These are phyloP conservation scores for Callithrix jacchus DNA, from an alignment of 2,113 vertebrate species.

Conservation along the genomic window DNA sequence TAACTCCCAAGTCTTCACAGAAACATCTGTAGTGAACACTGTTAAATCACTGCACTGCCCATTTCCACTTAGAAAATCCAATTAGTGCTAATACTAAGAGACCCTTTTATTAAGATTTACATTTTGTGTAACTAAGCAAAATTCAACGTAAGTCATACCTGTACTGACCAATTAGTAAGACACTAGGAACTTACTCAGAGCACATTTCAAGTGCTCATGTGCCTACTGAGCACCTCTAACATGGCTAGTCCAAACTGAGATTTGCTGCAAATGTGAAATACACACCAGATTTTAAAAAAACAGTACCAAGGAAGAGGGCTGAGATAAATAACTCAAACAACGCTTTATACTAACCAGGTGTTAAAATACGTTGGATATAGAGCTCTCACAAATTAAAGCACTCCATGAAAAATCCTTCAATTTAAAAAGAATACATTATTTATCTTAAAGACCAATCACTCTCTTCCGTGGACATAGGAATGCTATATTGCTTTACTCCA, in stretches of 20 bases:
- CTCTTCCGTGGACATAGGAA: background rate
- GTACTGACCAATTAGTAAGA: background rate
- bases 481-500: background rate
- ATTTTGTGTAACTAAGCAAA: background rate
- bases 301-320: background rate
- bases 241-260: background rate
- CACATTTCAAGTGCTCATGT: too few species aligned
- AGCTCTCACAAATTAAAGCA: constrained; percentile 33
- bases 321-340: background rate
- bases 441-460: background rate
- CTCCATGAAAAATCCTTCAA: background rate
- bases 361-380: background rate
- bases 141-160: background rate
- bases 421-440: background rate
- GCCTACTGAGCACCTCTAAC: background rate
- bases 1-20: background rate
- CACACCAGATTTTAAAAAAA: background rate
- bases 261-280: background rate
- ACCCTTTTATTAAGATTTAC: background rate
- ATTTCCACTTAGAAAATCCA: background rate
- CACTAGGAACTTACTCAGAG: background rate
- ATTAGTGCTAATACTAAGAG: background rate
- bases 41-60: background rate
- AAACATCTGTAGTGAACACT: constrained; percentile 6
- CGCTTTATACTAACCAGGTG: background rate